phyloP scores from a whole-genome alignment of 2,888 invertebrate species.

The Cistogaster globosa region DNA sequence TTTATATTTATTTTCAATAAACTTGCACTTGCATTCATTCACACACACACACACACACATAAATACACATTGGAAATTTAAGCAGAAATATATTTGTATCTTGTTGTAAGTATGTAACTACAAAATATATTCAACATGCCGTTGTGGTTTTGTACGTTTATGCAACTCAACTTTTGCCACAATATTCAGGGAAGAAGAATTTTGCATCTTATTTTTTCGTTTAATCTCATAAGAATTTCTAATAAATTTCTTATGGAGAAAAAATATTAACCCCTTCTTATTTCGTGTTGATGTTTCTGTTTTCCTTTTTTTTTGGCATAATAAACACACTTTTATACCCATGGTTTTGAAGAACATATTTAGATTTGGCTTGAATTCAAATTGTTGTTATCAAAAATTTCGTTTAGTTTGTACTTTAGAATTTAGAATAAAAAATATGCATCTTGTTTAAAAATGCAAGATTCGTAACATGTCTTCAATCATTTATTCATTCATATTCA shows the following conservation, averaged over 20 bases:
- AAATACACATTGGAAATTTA: neutral
- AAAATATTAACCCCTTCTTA: constrained; percentile 1
- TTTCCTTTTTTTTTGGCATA: constrained; percentile 19
- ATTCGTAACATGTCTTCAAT: constrained; percentile 30
- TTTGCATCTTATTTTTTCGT: constrained; percentile 4
- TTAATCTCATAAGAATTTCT: constrained; percentile 41
- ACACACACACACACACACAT: too few relatives aligned
- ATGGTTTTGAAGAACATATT: constrained; percentile 27
- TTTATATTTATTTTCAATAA: constrained; percentile 42
- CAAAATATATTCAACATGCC: neutral
- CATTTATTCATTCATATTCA: constrained; percentile 13
- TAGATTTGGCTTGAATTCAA: constrained; percentile 66
- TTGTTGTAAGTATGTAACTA: neutral
- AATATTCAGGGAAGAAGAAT: constrained; percentile 14
- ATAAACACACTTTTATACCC: too few relatives aligned
- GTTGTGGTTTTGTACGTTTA: constrained; percentile 1
- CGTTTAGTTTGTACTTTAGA: constrained; percentile 16
- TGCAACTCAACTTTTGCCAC: constrained; percentile 29
- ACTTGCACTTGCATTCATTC: neutral
- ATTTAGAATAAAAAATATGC: constrained; percentile 35
- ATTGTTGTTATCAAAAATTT: constrained; percentile 55
- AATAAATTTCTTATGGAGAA: constrained; percentile 21
- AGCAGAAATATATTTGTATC: neutral
- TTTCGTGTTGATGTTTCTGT: neutral
- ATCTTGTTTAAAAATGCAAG: constrained; percentile 48